Base-by-base conservation (phyloP, 2,113 vertebrate species). In the Dicrurus megarhynchus region DNA sequence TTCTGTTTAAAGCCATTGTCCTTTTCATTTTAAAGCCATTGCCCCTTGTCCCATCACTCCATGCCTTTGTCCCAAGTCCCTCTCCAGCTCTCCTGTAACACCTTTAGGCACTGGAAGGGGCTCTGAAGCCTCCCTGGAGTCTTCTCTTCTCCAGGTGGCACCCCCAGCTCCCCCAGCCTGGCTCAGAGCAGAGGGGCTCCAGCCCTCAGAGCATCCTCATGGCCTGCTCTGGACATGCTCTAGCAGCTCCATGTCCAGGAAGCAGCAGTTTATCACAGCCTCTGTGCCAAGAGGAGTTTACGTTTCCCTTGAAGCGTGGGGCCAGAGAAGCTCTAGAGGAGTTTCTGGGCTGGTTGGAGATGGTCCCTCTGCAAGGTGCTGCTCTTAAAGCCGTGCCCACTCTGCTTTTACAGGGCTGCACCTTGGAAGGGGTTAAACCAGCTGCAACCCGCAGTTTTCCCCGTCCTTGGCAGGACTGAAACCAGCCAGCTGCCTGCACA, bases 271-370 rank as follows among this genome's bases (percentile, higher is more conserved):
- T 11, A 35, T 35, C 39, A 22, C 61, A 27, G 46, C 37, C 47
- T 28, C 67, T 42, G 26, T 80, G 50, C 37, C 60, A 26, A 21
- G 37, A 35, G 61, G n/a, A 61, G 26, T 42, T 83, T 6, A 11
- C 3, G 0, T 56, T 69, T 42, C 8, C 26, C 16, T 19, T 23
- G 41, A 27, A 42, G 26, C 5, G 6, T 8, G 41, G 16, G 63
- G 30, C 41, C 32, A 13, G 63, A 49, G 63, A 69, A 28, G 7
- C 22, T 33, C 77, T n/a, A 52, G 18, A 37, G 15, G 33, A 28
- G 15, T 49, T 26, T 41, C 49, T 1, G 3, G 15, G 47, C 30
- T n/a, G 41, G 6, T 2, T 42, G 42, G 56, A 63, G 35, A 37
- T 2, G 41, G 3, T 49, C 9, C 15, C 63, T 42, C 22, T 32